phyloP scores from a whole-genome alignment of 2,113 vertebrate genomes.

The Stomatorhinus ivindoensis region DNA sequence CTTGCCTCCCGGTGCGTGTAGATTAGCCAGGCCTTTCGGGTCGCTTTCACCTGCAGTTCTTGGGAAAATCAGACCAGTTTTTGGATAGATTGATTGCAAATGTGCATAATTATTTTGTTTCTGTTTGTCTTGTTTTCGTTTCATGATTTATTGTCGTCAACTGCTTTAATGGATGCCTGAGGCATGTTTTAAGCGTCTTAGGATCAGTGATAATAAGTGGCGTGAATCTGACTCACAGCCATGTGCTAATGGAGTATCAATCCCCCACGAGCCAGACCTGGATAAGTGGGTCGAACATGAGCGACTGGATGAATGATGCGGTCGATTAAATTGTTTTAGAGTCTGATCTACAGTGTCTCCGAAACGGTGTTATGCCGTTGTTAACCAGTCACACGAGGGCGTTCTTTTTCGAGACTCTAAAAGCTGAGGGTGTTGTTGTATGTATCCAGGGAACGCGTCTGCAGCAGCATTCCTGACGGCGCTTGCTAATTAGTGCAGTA shows the following conservation, averaged over 20 bases:
- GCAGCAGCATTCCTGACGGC: neutral
- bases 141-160: neutral
- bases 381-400: neutral
- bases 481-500: neutral
- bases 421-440: neutral
- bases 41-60: neutral
- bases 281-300: neutral
- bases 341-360: neutral
- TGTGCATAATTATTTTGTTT: neutral
- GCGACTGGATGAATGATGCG: neutral
- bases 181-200: neutral
- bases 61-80: neutral
- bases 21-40: neutral
- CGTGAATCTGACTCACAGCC: neutral
- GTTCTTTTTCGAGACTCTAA: neutral
- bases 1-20: neutral
- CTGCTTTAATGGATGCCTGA: neutral
- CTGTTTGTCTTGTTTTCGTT: neutral
- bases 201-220: neutral
- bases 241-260: neutral
- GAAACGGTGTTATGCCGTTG: neutral
- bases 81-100: neutral
- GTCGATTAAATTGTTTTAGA: neutral
- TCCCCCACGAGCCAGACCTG: neutral
- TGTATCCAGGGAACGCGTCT: neutral